These are phyloP conservation scores for Empis stercorea DNA, from an alignment of 2,888 invertebrate genomes.

Conservation along the genomic window DNA sequence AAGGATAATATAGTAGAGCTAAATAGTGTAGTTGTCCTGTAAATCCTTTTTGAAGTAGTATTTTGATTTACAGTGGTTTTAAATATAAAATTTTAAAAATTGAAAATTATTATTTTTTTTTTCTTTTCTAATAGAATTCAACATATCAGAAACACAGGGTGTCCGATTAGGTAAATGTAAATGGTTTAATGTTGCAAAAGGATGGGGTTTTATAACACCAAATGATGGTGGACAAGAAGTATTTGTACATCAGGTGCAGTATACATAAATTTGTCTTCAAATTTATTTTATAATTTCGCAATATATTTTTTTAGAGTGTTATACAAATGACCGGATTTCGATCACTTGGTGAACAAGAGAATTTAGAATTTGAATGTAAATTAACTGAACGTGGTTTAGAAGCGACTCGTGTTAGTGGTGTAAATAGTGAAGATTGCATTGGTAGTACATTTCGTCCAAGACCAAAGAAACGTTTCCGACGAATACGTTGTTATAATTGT, in stretches of 20 bases:
- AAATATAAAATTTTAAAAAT: too few species aligned
- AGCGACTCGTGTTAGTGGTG: conserved; percentile 73
- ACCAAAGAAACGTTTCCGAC: conserved; percentile 68
- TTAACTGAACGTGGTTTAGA: conserved; percentile 76
- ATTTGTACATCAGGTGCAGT: conserved; percentile 88
- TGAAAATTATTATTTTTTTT: too few species aligned
- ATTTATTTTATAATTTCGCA: not conserved
- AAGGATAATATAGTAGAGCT: too few species aligned
- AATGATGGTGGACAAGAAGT: conserved; percentile 83
- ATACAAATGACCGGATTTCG: conserved; percentile 80
- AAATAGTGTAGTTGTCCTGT: too few species aligned
- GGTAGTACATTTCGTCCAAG: conserved; percentile 72
- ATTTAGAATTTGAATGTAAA: conserved; percentile 77
- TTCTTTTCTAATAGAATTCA: conserved; percentile 12
- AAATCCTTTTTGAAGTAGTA: too few species aligned
- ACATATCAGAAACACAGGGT: conserved; percentile 29
- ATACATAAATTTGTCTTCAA: too few species aligned
- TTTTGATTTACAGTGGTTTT: too few species aligned
- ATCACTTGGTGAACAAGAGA: conserved; percentile 76
- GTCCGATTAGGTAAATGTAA: conserved; percentile 72
- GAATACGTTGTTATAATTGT: conserved; percentile 87
- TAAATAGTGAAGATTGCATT: conserved; percentile 60
- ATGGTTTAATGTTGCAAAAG: conserved; percentile 93
- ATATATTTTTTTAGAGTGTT: conserved; percentile 65
- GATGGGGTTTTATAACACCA: conserved; percentile 89